These are phyloP conservation scores for Lasius fuliginosus DNA, from an alignment of 2,888 invertebrate genomes.

Conservation along the genomic window DNA sequence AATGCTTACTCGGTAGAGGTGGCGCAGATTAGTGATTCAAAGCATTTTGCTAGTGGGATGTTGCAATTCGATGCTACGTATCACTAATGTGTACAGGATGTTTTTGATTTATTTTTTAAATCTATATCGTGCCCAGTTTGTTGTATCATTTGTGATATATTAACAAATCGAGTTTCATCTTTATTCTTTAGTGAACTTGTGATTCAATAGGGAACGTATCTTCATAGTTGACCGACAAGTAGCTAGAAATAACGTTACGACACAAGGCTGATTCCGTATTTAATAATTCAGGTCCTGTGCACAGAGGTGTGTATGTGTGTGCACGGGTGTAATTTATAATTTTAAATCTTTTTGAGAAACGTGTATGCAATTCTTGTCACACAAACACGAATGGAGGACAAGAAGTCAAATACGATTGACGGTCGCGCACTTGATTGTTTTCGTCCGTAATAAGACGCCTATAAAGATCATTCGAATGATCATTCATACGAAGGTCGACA, in stretches of 20 bases:
- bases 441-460: conserved; percentile 59
- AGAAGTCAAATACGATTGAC: conserved; percentile 51
- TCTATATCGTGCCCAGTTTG: conserved; percentile 69
- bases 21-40: conserved; percentile 79
- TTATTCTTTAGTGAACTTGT: conserved; percentile 79
- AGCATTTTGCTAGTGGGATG: conserved; percentile 82
- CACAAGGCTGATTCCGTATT: conserved; percentile 84
- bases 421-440: conserved; percentile 62
- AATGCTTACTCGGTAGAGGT: conserved; percentile 78
- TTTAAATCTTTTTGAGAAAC: conserved; percentile 54
- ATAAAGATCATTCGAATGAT: conserved; percentile 66
- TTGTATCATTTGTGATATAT: conserved; percentile 80
- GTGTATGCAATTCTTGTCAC: conserved; percentile 51
- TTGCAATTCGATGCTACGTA: conserved; percentile 85
- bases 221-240: conserved; percentile 68
- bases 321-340: conserved; percentile 56
- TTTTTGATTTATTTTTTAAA: conserved; percentile 71
- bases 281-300: conserved; percentile 70
- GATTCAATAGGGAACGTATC: conserved; percentile 82
- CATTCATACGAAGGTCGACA: conserved; percentile 66
- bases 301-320: conserved; percentile 52
- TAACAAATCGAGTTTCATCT: conserved; percentile 61
- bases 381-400: conserved; percentile 41
- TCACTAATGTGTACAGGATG: conserved; percentile 81
- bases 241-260: conserved; percentile 72